phyloP scores from a whole-genome alignment of 2,888 invertebrate species.

The Machimus atricapillus region DNA sequence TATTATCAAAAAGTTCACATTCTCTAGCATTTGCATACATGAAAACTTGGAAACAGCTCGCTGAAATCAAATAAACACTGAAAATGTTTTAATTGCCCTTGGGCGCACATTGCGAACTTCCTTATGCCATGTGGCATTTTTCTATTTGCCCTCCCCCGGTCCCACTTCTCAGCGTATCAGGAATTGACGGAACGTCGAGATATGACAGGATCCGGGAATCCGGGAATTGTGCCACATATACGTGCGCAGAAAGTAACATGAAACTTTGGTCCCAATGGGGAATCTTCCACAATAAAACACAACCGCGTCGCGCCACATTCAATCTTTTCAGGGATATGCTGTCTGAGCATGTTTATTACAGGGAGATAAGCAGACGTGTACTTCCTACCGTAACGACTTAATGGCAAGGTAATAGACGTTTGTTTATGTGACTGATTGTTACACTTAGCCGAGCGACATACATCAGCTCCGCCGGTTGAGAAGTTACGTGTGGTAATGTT shows the following conservation, averaged over 20 bases:
- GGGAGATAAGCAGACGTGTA: not conserved
- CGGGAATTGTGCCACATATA: not conserved
- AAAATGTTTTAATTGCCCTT: conserved; percentile 13
- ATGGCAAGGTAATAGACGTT: not conserved
- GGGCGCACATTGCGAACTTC: not conserved
- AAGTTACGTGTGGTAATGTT: not conserved
- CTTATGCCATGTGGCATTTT: not conserved
- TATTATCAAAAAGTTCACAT: not conserved
- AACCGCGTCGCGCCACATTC: not conserved
- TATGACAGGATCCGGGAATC: not conserved
- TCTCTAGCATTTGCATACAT: not conserved
- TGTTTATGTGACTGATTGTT: not conserved
- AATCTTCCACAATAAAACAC: not conserved
- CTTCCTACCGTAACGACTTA: not conserved
- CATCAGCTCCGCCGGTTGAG: not conserved
- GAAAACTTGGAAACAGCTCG: not conserved
- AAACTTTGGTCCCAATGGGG: not conserved
- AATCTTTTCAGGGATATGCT: not conserved
- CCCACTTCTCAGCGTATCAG: not conserved
- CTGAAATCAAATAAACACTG: conserved; percentile 12
- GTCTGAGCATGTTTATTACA: not conserved
- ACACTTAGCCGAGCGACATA: not conserved
- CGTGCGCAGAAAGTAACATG: not conserved
- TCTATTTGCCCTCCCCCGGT: not conserved
- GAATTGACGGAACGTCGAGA: not conserved